Evolutionary conservation across 2,888 invertebrate genomes (phyloP).

Genomic region (Linyphia triangularis): DNA sequence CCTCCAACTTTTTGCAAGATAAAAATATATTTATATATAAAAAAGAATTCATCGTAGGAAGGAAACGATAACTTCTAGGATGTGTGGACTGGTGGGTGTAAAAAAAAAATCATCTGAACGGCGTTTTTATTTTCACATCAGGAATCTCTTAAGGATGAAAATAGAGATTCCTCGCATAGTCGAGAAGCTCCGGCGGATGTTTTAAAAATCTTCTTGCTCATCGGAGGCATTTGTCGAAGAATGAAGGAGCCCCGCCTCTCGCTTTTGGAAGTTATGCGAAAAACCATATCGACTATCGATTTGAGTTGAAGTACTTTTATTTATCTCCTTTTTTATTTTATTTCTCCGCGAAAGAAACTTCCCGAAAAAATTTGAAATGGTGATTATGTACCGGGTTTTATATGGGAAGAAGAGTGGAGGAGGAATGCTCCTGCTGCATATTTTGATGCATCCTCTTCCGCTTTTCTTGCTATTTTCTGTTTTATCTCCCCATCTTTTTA

Average conservation of each 20-base stretch:
- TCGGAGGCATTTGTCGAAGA: conserved; percentile 41
- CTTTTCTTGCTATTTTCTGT: conserved; percentile 1
- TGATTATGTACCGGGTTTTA: conserved; percentile 61
- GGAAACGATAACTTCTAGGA: conserved; percentile 34
- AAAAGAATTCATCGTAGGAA: conserved; percentile 14
- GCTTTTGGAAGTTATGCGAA: conserved; percentile 34
- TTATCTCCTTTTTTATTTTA: conserved; percentile 42
- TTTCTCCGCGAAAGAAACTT: conserved; percentile 33
- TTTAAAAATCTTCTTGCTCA: conserved; percentile 55
- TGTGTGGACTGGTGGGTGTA: neutral
- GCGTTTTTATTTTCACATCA: conserved; percentile 66
- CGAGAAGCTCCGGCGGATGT: neutral
- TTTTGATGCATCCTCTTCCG: conserved; percentile 28
- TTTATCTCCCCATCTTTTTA: conserved; percentile 14
- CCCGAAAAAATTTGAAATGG: conserved; percentile 64
- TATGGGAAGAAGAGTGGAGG: conserved; percentile 11
- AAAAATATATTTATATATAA: neutral
- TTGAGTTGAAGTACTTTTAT: conserved; percentile 66
- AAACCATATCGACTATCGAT: conserved; percentile 67
- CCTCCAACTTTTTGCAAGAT: neutral
- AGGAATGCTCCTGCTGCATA: conserved; percentile 48
- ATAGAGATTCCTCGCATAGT: conserved; percentile 40
- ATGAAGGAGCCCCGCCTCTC: neutral
- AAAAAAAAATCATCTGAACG: conserved; percentile 29
- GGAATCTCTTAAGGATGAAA: conserved; percentile 53